Evolutionary conservation across 2,113 vertebrate species (phyloP), one percentile per base, ranked within the genome.

Genomic region (Tachysurus fulvidraco): DNA sequence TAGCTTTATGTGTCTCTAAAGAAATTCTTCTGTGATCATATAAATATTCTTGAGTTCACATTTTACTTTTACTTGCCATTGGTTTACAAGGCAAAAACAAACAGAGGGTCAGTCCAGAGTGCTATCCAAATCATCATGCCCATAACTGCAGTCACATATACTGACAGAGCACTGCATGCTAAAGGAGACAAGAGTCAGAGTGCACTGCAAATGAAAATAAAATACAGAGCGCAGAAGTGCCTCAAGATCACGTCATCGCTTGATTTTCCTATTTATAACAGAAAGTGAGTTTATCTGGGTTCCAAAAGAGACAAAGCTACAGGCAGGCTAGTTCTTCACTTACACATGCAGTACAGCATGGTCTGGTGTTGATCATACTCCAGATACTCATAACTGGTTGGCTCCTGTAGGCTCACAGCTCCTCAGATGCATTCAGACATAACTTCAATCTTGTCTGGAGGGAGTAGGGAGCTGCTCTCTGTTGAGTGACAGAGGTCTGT

Each of bases 391-490:
- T 23, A 30, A 62, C 44, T 6, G 36, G 19, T 19, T 77, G 50
- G 7, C 30, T 71, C 36, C 82, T 65, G 73, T 30, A 80, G 41
- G 14, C 17, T 54, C 64, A 41, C 21, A 4, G 19, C 44, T 73
- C 41, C 28, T 83, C 94, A 89, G 89, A 95, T 92, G 85, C 94
- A 94, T 76, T 96, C 94, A 5, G 94, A 95, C 41, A 96, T 84
- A 69, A 94, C 86, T 86, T 94, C 93, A 1, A 94, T 95, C 77
- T 94, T 95, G 89, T 97, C 95, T 0, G 94, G 85, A n/a, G 95
- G 92, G 64, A 93, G 77, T 17, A 93, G 92, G 1, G 93, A 91
- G 91, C 16, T 93, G 83, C 80, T 87, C 93, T 96, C 95, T 14
- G 96, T 95, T 73, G 94, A 94, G 52, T 94, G 83, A 0, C 91